These are phyloP conservation scores for Gibbula magus DNA, from an alignment of 2,888 invertebrate genomes.

Conservation along the genomic window DNA sequence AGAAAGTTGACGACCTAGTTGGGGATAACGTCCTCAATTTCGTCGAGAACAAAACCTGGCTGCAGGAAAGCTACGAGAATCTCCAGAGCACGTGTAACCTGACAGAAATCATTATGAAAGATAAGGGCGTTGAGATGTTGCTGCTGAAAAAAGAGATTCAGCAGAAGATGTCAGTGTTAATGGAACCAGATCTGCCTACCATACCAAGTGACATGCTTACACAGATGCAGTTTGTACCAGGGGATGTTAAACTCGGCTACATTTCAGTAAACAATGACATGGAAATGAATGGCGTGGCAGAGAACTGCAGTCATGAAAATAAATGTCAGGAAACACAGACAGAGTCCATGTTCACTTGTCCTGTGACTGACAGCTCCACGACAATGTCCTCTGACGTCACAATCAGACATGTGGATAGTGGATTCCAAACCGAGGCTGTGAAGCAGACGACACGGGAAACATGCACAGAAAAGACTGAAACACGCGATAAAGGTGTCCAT, in stretches of 20 bases:
- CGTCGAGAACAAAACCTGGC: slow-evolving; percentile 64
- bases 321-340: slow-evolving; percentile 27
- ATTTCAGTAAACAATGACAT: slow-evolving; percentile 33
- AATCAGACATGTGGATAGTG: neutral
- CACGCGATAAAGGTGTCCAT: slow-evolving; percentile 30
- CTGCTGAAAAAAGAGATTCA: slow-evolving; percentile 72
- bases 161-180: slow-evolving; percentile 65
- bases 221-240: slow-evolving; percentile 68
- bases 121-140: slow-evolving; percentile 72
- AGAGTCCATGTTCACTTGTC: neutral
- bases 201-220: slow-evolving; percentile 56
- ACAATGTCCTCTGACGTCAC: slow-evolving; percentile 34
- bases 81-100: slow-evolving; percentile 68
- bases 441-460: slow-evolving; percentile 25
- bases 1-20: slow-evolving; percentile 65
- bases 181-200: slow-evolving; percentile 55
- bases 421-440: slow-evolving; percentile 33
- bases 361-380: slow-evolving; percentile 25
- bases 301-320: slow-evolving; percentile 24
- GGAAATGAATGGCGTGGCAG: slow-evolving; percentile 41
- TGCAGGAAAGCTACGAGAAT: slow-evolving; percentile 66
- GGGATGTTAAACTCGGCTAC: slow-evolving; percentile 65
- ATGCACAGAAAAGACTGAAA: slow-evolving; percentile 27
- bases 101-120: slow-evolving; percentile 71
- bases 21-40: slow-evolving; percentile 64